Percentiles rank a stretch among this genome's conserved stretches.
These are phyloP conservation scores for Amblyjoppa fuscipennis DNA, from an alignment of 2,888 invertebrate genomes.

Conservation along the genomic window DNA sequence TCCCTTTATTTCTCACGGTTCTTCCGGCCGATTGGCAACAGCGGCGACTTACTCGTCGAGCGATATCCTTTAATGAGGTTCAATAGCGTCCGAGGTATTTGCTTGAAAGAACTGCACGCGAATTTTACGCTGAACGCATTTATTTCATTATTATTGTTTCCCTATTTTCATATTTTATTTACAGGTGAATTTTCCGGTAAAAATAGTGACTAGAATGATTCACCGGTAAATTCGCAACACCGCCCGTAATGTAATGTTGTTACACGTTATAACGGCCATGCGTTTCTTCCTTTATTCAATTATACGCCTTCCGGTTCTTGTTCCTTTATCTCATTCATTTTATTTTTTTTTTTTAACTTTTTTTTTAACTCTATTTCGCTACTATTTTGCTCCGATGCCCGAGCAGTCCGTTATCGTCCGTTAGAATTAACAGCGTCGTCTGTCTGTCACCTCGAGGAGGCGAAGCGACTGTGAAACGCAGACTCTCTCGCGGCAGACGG, in stretches of 20 bases:
- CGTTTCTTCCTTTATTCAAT: slow-evolving; percentile 39
- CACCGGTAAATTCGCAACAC: no score
- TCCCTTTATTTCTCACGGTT: slow-evolving; percentile 19
- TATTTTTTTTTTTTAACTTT: not conserved
- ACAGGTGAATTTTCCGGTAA: no score
- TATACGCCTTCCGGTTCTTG: slow-evolving; percentile 27
- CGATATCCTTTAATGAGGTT: no score
- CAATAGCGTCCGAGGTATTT: no score
- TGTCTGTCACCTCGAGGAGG: slow-evolving; percentile 75
- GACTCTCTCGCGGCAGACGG: slow-evolving; percentile 24
- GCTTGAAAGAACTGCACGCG: no score
- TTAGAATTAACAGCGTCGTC: slow-evolving; percentile 80
- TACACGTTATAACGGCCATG: slow-evolving; percentile 19
- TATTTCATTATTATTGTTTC: no score
- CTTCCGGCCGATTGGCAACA: slow-evolving; percentile 44
- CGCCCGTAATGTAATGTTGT: no score
- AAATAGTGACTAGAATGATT: no score
- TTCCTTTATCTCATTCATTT: slow-evolving; percentile 8
- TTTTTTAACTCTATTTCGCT: slow-evolving; percentile 23
- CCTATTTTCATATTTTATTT: no score
- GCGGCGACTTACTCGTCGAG: not conserved
- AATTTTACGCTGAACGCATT: not conserved
- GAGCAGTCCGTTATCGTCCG: slow-evolving; percentile 73
- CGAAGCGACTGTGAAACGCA: slow-evolving; percentile 18
- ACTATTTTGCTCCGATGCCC: slow-evolving; percentile 48